These are phyloP conservation scores for Plebejus anna DNA, from an alignment of 2,888 invertebrate species.

Conservation along the genomic window DNA sequence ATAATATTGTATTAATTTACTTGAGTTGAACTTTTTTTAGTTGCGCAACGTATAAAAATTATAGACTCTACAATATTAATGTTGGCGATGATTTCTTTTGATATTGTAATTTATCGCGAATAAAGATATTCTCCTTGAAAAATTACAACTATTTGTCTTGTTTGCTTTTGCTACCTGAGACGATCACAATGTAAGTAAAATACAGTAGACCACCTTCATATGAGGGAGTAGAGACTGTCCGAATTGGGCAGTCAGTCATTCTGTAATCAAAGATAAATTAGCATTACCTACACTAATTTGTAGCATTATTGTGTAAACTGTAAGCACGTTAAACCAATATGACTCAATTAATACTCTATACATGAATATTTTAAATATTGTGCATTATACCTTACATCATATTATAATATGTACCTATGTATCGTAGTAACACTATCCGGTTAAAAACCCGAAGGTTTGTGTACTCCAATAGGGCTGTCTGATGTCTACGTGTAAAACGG, in stretches of 20 bases:
- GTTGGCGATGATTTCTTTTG: slow-evolving; percentile 10
- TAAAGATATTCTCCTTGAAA: background rate
- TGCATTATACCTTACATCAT: slow-evolving; percentile 3
- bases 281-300: too few species aligned
- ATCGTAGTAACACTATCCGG: slow-evolving; percentile 53
- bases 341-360: too few species aligned
- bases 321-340: too few species aligned
- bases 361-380: background rate
- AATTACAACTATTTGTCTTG: background rate
- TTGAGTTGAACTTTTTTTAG: background rate
- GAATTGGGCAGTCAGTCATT: too few species aligned
- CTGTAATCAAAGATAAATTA: too few species aligned
- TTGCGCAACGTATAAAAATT: background rate
- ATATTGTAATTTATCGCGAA: slow-evolving; percentile 8
- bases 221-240: too few species aligned
- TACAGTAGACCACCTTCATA: background rate
- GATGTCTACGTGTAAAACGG: slow-evolving; percentile 25
- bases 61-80: slow-evolving; percentile 3
- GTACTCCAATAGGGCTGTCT: slow-evolving; percentile 41
- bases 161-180: slow-evolving; percentile 31
- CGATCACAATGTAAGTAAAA: background rate
- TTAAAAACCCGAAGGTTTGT: slow-evolving; percentile 60
- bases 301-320: too few species aligned
- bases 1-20: slow-evolving; percentile 11
- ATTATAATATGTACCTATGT: slow-evolving; percentile 19